These are phyloP conservation scores for Campoplex capitator DNA, from an alignment of 2,888 invertebrate genomes.

Conservation along the genomic window DNA sequence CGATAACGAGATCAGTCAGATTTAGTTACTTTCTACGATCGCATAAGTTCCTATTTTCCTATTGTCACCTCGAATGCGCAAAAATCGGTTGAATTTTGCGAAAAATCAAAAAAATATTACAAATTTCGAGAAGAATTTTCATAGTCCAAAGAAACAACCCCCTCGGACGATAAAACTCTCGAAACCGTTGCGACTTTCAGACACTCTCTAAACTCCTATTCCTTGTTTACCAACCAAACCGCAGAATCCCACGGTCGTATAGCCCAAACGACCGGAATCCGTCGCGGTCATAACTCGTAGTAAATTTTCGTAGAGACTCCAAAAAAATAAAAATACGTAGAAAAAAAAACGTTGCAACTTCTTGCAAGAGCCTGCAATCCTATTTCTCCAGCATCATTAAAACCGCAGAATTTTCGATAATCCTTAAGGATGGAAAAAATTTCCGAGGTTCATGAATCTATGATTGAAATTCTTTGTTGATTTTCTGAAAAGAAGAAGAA, in stretches of 20 bases:
- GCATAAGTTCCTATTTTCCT: slow-evolving; percentile 62
- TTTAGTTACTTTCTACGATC: slow-evolving; percentile 37
- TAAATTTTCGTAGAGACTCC: neutral
- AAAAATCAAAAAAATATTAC: neutral
- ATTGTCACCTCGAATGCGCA: neutral
- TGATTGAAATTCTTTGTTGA: neutral
- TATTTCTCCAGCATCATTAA: slow-evolving; percentile 44
- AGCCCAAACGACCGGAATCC: neutral
- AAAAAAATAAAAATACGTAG: neutral
- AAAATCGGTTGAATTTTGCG: neutral
- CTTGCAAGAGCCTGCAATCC: slow-evolving; percentile 61
- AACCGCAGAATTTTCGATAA: slow-evolving; percentile 18
- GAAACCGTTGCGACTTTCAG: neutral
- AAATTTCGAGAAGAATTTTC: neutral
- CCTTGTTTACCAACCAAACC: slow-evolving; percentile 68
- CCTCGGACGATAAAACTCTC: neutral
- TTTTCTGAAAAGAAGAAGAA: neutral
- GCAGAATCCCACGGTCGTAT: slow-evolving; percentile 14
- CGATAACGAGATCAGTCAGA: neutral
- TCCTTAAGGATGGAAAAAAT: slow-evolving; percentile 13
- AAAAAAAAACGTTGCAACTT: slow-evolving; percentile 38
- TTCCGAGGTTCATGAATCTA: slow-evolving; percentile 4
- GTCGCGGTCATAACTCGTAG: slow-evolving; percentile 4
- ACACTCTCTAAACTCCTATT: slow-evolving; percentile 69
- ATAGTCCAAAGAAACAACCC: neutral